Evolutionary conservation across 2,888 invertebrate species (phyloP).

Genomic region (Rutpela maculata): DNA sequence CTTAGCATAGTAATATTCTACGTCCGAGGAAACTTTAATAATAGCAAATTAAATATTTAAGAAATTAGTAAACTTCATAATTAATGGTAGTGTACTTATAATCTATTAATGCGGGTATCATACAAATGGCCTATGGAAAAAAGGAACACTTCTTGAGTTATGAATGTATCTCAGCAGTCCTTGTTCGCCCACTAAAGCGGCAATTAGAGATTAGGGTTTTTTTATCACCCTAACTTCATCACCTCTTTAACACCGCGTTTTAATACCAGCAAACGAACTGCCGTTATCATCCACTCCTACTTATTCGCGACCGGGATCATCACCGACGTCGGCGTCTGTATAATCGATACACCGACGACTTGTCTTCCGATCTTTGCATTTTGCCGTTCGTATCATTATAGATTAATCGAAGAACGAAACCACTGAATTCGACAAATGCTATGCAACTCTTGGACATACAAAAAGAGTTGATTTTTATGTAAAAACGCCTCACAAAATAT

Average conservation of each 20-base stretch:
- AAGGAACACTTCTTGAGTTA: slow-evolving; percentile 41
- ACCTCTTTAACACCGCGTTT: slow-evolving; percentile 64
- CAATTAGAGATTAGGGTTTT: slow-evolving; percentile 64
- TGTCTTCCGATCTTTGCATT: slow-evolving; percentile 22
- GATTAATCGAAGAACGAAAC: too few species aligned
- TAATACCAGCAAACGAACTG: slow-evolving; percentile 59
- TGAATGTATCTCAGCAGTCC: slow-evolving; percentile 58
- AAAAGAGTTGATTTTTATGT: too few species aligned
- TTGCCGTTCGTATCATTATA: too few species aligned
- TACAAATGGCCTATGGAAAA: background rate
- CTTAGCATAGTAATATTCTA: too few species aligned
- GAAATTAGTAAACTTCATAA: too few species aligned
- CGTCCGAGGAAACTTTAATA: too few species aligned
- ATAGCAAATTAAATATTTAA: too few species aligned
- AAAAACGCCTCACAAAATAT: too few species aligned
- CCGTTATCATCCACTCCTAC: slow-evolving; percentile 62
- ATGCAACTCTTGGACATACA: too few species aligned
- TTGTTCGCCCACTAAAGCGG: slow-evolving; percentile 44
- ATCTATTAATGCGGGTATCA: too few species aligned
- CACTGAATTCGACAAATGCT: too few species aligned
- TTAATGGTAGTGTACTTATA: too few species aligned
- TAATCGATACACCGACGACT: slow-evolving; percentile 16
- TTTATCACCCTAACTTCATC: slow-evolving; percentile 64
- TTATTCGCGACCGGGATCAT: slow-evolving; percentile 44
- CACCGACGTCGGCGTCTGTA: slow-evolving; percentile 19